Base-by-base conservation (phyloP, 1,140 invertebrate genomes). In the Lordiphosa collinella region DNA sequence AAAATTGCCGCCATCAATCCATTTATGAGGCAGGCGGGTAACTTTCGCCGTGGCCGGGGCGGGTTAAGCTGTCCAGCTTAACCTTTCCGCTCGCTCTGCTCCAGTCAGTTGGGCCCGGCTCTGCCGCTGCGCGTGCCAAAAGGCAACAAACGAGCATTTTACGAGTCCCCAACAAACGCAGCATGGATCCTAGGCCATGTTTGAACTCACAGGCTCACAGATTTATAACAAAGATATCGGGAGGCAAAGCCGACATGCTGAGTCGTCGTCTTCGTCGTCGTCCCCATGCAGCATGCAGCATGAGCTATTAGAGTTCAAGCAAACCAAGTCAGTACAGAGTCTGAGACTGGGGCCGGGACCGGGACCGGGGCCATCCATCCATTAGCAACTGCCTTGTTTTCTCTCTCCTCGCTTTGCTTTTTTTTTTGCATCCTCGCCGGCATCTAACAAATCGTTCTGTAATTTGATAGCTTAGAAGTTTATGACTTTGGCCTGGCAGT, bases 221-320 rank as follows among this genome's bases (percentile, higher is more conserved):
- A 84, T 84, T 84, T 84, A 84, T 84, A 84, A 84, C 78, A 84
- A 84, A 84, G 78, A 84, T 84, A 84, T 84, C 78, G 78, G 68
- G 72, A 10, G 53, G 22, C 31, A 37, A 40, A 72, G 67, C 78
- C 78, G 78, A 84, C 76, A 75, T 67, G 78, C 78, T 78, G 72
- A 55, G 76, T 56, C 50, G 67, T 58, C 58, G 51, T 51, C 55
- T 18, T 29, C n/a, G 36, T 29, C 51, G 22, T 58, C 48, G 47
- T 37, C 54, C 16, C 9, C 18, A 47, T 64, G 57, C 65, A 54
- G 68, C 62, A 60, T 82, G 68, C 78, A 22, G 18, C 84, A 73
- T 84, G 78, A 84, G 78, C 78, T 84, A 84, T 84, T 84, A 84
- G 78, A 84, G 78, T 84, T 84, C 78, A 84, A 55, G 48, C 54